Evolutionary conservation across 2,113 vertebrate species (phyloP).

Genomic region (Macheiramphus alcinus): DNA sequence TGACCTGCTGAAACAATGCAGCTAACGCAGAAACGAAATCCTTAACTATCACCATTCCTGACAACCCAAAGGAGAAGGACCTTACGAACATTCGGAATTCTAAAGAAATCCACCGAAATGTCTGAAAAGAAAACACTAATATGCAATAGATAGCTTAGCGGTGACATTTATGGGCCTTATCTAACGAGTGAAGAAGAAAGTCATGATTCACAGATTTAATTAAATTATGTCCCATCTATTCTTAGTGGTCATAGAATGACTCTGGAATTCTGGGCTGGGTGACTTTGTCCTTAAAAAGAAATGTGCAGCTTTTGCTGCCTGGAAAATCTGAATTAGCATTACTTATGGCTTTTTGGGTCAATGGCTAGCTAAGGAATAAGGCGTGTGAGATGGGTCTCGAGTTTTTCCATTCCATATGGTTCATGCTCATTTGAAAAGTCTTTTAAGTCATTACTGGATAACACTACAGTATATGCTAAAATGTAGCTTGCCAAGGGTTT

Average conservation of each 20-base stretch:
- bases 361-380: neutral
- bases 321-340: neutral
- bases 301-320: neutral
- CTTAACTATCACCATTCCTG: neutral
- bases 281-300: neutral
- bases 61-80: neutral
- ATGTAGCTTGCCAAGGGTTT: neutral
- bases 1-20: neutral
- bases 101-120: neutral
- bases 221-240: neutral
- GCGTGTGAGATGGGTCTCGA: neutral
- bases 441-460: neutral
- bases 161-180: neutral
- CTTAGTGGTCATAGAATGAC: neutral
- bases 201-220: neutral
- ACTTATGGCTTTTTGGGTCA: neutral
- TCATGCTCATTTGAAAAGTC: neutral
- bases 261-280: neutral
- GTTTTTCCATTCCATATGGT: neutral
- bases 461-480: neutral
- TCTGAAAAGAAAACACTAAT: neutral
- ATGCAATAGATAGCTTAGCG: neutral
- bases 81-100: neutral
- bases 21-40: neutral
- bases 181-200: neutral